These are phyloP conservation scores for Aleiodes testaceus DNA, from an alignment of 2,888 invertebrate species.

Conservation along the genomic window DNA sequence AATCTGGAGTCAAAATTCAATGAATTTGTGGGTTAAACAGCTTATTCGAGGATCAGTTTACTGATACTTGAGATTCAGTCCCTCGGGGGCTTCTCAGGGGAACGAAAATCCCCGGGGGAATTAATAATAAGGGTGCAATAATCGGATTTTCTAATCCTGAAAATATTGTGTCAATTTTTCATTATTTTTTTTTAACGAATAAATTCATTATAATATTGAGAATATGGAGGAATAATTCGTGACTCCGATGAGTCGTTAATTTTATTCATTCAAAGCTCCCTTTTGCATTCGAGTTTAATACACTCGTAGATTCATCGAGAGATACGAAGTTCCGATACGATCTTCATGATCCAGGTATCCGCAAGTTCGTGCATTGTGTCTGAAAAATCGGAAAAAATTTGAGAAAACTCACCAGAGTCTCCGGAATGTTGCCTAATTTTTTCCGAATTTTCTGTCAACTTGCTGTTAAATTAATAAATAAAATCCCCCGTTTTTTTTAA, in stretches of 20 bases:
- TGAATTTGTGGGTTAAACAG: constrained; percentile 20
- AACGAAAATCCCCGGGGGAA: not conserved
- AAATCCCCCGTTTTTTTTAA: no score
- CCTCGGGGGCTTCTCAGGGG: not conserved
- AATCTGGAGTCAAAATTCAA: not conserved
- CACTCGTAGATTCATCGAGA: constrained; percentile 22
- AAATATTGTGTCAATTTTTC: constrained; percentile 27
- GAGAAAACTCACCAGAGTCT: not conserved
- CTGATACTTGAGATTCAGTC: not conserved
- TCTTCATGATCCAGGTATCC: constrained; percentile 10
- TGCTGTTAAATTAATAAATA: no score
- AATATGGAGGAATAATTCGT: constrained; percentile 9
- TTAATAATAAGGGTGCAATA: not conserved
- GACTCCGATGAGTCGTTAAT: constrained; percentile 32
- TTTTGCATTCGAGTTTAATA: constrained; percentile 23
- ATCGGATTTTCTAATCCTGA: constrained; percentile 8
- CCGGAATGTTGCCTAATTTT: no score
- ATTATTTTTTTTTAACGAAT: constrained; percentile 11
- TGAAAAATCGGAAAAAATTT: not conserved
- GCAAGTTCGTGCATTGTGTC: constrained; percentile 7
- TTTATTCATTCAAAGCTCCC: constrained; percentile 17
- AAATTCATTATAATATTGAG: constrained; percentile 8
- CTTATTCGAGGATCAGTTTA: constrained; percentile 27
- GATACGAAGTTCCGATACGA: constrained; percentile 35
- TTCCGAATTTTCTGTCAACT: not conserved